Evolutionary conservation across 2,113 vertebrate species (phyloP).

Genomic region (Gobiocypris rarus): DNA sequence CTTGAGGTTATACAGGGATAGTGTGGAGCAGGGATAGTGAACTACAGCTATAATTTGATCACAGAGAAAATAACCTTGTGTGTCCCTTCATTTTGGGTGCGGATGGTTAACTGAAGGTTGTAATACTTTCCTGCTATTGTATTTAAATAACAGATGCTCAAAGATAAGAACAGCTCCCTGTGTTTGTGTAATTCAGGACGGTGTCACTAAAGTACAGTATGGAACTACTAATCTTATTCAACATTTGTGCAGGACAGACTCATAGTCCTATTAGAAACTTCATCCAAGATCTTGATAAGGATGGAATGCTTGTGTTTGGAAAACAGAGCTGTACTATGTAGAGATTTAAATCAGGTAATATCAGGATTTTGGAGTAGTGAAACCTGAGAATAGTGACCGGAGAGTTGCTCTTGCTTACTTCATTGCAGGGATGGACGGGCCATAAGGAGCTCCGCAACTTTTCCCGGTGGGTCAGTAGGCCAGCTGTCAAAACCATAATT

Average conservation of each 20-base stretch:
- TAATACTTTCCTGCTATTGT: background rate
- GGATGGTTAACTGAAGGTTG: background rate
- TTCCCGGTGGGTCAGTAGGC: no score
- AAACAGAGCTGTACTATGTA: background rate
- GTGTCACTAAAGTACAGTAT: background rate
- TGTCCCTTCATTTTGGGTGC: background rate
- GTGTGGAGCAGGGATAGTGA: background rate
- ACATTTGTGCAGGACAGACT: background rate
- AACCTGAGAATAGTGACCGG: background rate
- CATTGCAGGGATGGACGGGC: background rate
- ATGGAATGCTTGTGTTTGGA: background rate
- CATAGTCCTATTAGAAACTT: background rate
- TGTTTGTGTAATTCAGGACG: background rate
- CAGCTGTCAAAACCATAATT: no score
- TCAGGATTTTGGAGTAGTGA: background rate
- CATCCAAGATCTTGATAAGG: background rate
- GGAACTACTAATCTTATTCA: background rate
- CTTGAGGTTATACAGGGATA: background rate
- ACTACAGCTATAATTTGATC: background rate
- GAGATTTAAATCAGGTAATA: background rate
- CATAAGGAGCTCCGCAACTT: background rate
- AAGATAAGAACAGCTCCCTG: background rate
- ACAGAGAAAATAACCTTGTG: background rate
- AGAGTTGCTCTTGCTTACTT: background rate
- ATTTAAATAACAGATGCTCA: slow-evolving; percentile 1